Conservation (phyloP, 2,797 vertebrate genomes). For the Parauchenoglanis punctatus region DNA sequence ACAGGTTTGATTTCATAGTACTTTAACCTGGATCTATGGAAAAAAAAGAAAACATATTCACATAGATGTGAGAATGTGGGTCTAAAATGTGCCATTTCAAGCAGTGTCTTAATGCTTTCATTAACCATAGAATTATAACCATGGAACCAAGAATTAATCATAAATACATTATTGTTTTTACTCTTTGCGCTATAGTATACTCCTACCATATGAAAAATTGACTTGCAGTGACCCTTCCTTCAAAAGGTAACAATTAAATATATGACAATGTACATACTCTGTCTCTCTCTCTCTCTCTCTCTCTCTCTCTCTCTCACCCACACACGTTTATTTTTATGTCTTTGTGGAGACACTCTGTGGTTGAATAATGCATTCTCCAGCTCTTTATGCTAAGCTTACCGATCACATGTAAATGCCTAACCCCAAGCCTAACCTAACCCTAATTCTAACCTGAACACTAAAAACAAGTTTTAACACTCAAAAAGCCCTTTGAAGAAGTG, state of each 20-base stretch:
- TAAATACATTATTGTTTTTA: not conserved
- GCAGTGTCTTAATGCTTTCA: not conserved
- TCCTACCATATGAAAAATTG: not conserved
- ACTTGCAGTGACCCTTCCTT: not conserved
- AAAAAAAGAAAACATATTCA: not conserved
- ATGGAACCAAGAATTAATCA: not conserved
- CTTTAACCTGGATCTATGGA: conserved; percentile 22
- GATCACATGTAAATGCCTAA: no score
- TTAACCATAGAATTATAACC: not conserved
- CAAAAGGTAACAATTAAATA: not conserved
- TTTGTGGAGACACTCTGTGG: no score
- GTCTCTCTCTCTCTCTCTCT: not conserved
- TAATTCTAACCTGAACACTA: no score
- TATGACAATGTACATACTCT: no score
- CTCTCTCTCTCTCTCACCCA: not conserved
- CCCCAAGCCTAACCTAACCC: no score
- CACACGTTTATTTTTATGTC: not conserved
- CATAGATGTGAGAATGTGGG: not conserved
- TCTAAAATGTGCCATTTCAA: not conserved
- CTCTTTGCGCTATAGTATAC: not conserved
- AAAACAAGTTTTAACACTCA: no score
- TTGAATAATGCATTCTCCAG: no score
- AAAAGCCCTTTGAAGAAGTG: no score
- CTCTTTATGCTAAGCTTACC: no score
- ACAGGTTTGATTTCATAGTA: conserved; percentile 29